These are phyloP conservation scores for Cataglyphis altisquamis DNA, from an alignment of 2,888 invertebrate genomes.

Conservation along the genomic window DNA sequence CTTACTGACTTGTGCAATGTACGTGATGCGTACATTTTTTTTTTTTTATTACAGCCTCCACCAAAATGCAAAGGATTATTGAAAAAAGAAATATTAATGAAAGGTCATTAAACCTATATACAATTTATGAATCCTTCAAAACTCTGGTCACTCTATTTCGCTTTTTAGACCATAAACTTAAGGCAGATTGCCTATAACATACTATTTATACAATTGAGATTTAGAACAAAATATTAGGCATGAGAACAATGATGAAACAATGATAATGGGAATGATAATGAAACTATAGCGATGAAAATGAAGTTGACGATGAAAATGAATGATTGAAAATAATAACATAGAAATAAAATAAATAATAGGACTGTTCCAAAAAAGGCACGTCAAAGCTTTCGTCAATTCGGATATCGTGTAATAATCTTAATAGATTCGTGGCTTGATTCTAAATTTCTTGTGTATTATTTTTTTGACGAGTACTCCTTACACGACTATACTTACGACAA, in stretches of 20 bases:
- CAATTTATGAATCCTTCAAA: constrained; percentile 31
- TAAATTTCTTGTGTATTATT: constrained; percentile 49
- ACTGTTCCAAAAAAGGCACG: constrained; percentile 69
- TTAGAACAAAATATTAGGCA: constrained; percentile 27
- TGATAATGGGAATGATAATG: constrained; percentile 38
- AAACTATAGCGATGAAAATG: constrained; percentile 49
- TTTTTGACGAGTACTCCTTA: constrained; percentile 9
- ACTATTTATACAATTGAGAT: constrained; percentile 45
- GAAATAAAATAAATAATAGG: constrained; percentile 73
- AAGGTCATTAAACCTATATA: constrained; percentile 32
- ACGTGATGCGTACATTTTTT: constrained; percentile 54
- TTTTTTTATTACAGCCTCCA: constrained; percentile 33
- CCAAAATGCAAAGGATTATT: constrained; percentile 56
- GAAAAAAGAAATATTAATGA: constrained; percentile 28
- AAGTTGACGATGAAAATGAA: constrained; percentile 22
- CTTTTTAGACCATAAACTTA: constrained; percentile 16
- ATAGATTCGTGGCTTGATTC: constrained; percentile 49
- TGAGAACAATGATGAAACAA: constrained; percentile 61
- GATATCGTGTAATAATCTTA: constrained; percentile 55
- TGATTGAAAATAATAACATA: constrained; percentile 51
- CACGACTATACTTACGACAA: constrained; percentile 47
- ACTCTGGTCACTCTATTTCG: constrained; percentile 38
- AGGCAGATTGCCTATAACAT: constrained; percentile 9
- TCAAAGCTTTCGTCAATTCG: constrained; percentile 72
- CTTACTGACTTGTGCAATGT: constrained; percentile 67